Conservation (phyloP, 2,888 invertebrate species). For the Chromoteleia sp. region DNA sequence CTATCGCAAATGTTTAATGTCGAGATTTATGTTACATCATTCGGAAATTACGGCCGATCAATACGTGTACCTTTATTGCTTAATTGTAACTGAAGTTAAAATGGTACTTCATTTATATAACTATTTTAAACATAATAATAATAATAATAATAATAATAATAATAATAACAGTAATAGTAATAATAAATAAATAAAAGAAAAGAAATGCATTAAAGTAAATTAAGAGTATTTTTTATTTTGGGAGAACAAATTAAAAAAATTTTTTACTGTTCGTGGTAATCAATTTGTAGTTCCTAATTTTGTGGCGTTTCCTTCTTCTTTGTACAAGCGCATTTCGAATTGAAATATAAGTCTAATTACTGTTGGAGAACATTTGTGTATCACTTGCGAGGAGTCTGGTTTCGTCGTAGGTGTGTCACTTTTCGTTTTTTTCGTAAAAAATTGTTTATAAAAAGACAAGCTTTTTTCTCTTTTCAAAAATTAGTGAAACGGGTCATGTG, state of each 20-base stretch:
- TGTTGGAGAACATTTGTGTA: constrained; percentile 9
- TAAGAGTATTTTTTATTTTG: no score
- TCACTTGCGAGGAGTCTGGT: neutral
- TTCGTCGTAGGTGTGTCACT: neutral
- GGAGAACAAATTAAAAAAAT: no score
- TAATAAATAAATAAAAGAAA: no score
- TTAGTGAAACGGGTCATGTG: no score
- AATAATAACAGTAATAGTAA: no score
- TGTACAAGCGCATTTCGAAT: neutral
- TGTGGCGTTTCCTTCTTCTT: neutral
- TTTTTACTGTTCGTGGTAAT: neutral
- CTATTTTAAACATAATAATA: no score
- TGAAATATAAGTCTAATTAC: constrained; percentile 4
- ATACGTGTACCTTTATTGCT: neutral
- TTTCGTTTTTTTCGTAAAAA: neutral
- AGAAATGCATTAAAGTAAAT: no score
- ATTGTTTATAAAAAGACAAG: neutral
- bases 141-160: no score
- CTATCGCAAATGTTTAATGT: constrained; percentile 13
- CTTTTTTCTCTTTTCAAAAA: neutral
- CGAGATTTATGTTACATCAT: constrained; percentile 11
- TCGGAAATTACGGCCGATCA: constrained; percentile 11
- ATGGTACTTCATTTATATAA: no score
- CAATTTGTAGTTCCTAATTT: constrained; percentile 3
- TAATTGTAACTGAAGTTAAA: neutral